Base-by-base conservation (phyloP, 2,888 invertebrate genomes). In the Drosophila limbata region DNA sequence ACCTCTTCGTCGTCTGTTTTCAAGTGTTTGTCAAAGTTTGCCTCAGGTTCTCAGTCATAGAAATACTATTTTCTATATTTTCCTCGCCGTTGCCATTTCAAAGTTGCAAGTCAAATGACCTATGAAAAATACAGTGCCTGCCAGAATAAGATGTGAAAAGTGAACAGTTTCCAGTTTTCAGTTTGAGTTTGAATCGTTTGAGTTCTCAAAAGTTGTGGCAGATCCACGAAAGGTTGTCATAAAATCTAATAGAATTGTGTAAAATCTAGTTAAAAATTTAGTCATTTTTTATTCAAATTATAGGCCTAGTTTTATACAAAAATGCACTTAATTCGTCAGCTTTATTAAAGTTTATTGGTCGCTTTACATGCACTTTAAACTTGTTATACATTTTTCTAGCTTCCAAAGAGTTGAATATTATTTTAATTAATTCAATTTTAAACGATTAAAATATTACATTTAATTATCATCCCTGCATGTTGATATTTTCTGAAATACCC, bases 11-110 rank as follows among this genome's bases (percentile, higher is more conserved):
- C 64, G 55, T 51, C 59, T 60, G 40, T 68, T 77, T 68, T 83
- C 86, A 86, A 83, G 83, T 83, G 81, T 86, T 85, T 83, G 77
- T 74, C 84, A 85, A 83, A 83, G 86, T 86, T 77, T 77, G 86
- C 86, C 82, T 67, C 78, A 69, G 83, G 81, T 71, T 67, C 62
- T 61, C 42, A n/a, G 28, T 64, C 66, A 78, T 80, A 68, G 61
- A 73, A 82, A 72, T 68, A 56, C 66, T 67, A 56, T 69, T 67
- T 63, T 67, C 57, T 59, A 69, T 57, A 68, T 68, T 69, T 70
- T 66, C 63, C 75, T 39, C 56, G 40, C 52, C 55, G 59, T 69
- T 64, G 76, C 63, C 75, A 80, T 69, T 81, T 77, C 42, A 69
- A 81, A 79, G 68, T 84, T 69, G 81, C 79, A 85, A 83, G 85